Evolutionary conservation across 2,113 vertebrate species (phyloP).

Genomic region (Pelodiscus sinensis): DNA sequence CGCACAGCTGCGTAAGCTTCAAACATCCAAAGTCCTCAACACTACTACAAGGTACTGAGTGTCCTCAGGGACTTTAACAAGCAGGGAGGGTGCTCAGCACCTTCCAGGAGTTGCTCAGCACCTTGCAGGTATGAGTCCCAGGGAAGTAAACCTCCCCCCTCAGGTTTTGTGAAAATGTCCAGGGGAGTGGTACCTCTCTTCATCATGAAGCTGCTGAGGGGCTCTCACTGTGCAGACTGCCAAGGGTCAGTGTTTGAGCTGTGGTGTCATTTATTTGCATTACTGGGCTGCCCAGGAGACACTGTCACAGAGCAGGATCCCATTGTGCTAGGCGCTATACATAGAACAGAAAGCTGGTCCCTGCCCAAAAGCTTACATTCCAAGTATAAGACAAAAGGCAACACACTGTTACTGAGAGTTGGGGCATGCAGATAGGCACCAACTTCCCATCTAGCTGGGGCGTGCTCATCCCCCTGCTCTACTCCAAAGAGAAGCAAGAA

Average conservation of each 20-base stretch:
- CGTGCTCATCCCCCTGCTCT: no score
- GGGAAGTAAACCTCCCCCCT: no score
- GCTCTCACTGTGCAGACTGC: neutral
- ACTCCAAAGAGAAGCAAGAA: neutral
- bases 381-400: no score
- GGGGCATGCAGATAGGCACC: no score
- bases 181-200: neutral
- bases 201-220: accelerated
- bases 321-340: no score
- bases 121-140: neutral
- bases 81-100: neutral
- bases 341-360: neutral
- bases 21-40: neutral
- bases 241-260: no score
- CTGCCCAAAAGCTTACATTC: neutral
- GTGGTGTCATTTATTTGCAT: no score
- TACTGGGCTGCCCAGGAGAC: no score
- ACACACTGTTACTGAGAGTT: neutral
- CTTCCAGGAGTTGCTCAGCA: accelerated
- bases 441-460: no score
- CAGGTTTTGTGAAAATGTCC: neutral
- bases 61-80: neutral
- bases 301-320: no score
- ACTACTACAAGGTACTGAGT: neutral
- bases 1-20: neutral